Conservation (phyloP, 2,888 invertebrate species). For the Andricus quercusramuli region DNA sequence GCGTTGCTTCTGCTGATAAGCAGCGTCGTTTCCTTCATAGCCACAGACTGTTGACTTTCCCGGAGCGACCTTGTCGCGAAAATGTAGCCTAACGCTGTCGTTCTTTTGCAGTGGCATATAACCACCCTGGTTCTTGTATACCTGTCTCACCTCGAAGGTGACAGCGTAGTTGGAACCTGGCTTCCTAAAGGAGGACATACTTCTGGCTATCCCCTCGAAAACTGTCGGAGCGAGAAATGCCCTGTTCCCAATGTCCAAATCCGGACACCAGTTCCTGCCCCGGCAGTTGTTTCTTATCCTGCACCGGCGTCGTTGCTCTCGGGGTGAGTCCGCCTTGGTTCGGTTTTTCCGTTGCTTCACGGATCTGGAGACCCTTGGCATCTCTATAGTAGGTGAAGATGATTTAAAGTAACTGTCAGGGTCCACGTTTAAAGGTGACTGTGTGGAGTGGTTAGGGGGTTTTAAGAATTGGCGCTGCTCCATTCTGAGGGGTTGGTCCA, state of each 20-base stretch:
- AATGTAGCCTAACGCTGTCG: slow-evolving; percentile 80
- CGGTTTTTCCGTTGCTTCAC: slow-evolving; percentile 52
- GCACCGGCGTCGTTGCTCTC: slow-evolving; percentile 73
- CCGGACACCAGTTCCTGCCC: slow-evolving; percentile 80
- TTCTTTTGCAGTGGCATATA: slow-evolving; percentile 77
- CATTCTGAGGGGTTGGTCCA: neutral
- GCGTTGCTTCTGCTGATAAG: slow-evolving; percentile 61
- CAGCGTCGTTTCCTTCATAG: slow-evolving; percentile 64
- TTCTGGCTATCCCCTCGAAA: slow-evolving; percentile 84
- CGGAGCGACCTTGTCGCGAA: slow-evolving; percentile 77
- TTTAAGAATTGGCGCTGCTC: neutral
- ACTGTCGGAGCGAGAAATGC: slow-evolving; percentile 84
- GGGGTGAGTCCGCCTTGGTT: slow-evolving; percentile 64
- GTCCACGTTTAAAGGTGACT: neutral
- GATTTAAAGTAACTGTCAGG: neutral
- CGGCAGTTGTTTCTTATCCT: slow-evolving; percentile 69
- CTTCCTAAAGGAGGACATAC: slow-evolving; percentile 82
- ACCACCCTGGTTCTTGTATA: slow-evolving; percentile 82
- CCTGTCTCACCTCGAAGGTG: slow-evolving; percentile 84
- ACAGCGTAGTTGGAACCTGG: slow-evolving; percentile 82
- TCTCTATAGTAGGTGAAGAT: neutral
- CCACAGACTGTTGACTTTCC: slow-evolving; percentile 76
- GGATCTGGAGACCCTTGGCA: slow-evolving; percentile 5
- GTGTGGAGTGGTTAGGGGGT: neutral
- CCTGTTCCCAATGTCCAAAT: slow-evolving; percentile 83